These are phyloP conservation scores for Oreochromis aureus DNA, from an alignment of 2,113 vertebrate species.

Conservation along the genomic window DNA sequence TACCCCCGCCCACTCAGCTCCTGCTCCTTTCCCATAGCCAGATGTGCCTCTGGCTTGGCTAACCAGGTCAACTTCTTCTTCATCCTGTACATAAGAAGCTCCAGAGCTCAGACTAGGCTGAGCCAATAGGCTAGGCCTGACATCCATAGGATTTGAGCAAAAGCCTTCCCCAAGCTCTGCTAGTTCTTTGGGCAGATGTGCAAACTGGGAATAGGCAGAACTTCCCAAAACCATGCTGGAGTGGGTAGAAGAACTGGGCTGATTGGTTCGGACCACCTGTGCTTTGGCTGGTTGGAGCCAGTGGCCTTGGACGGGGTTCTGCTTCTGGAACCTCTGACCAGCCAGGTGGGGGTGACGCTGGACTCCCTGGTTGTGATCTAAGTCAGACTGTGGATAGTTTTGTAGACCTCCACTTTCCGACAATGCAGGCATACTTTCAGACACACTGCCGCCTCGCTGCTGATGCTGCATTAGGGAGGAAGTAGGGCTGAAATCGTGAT, in stretches of 20 bases:
- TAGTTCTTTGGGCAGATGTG: conserved; percentile 85
- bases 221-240: conserved; percentile 63
- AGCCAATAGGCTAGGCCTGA: conserved; percentile 77
- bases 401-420: conserved; percentile 26
- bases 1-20: conserved; percentile 58
- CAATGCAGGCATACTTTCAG: conserved; percentile 64
- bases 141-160: conserved; percentile 76
- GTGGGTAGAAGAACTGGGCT: conserved; percentile 67
- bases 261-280: conserved; percentile 85
- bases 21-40: conserved; percentile 61
- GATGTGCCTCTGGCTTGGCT: conserved; percentile 69
- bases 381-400: conserved; percentile 79
- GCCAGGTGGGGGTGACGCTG: conserved; percentile 79
- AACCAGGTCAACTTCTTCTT: conserved; percentile 50
- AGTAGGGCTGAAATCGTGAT: conserved; percentile 81
- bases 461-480: conserved; percentile 84
- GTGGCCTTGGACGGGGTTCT: conserved; percentile 69
- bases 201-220: conserved; percentile 83
- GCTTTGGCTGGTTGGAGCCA: conserved; percentile 89
- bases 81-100: conserved; percentile 44
- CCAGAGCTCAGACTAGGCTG: conserved; percentile 80
- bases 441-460: conserved; percentile 78
- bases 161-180: conserved; percentile 65
- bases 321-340: conserved; percentile 78
- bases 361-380: conserved; percentile 66